Evolutionary conservation across 2,888 invertebrate genomes (phyloP), one percentile per base, ranked within the genome.

Genomic region (Stenodera caucasica): DNA sequence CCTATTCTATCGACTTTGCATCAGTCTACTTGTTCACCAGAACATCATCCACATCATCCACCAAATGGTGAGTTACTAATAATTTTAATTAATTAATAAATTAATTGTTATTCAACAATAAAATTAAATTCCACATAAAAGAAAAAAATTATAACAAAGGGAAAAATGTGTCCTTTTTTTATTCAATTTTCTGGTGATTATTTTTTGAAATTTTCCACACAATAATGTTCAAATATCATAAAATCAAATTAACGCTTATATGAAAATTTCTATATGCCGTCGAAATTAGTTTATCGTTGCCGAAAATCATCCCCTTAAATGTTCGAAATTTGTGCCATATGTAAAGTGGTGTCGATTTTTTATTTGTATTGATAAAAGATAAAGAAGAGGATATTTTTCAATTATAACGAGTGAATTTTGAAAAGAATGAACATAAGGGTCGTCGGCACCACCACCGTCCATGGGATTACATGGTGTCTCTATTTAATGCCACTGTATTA

Each of bases 401-500:
- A 23, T 7, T 54, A 26, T 37, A 14, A 32, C 12, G 49, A 23
- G 33, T 49, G 15, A 8, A 53, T 57, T 56, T 55, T 57, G 62
- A 53, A 52, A 52, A 56, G 57, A 55, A 33, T 33, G 33, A 26
- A 35, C 15, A 30, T n/a, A 45, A 29, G 45, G 32, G 33, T 51
- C n/a, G n/a, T n/a, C n/a, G n/a, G n/a, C n/a, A 29, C 15, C 54
- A 21, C 53, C 29, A 49, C 45, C 45, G 45, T 51, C 64, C n/a
- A 60, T 62, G 66, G 75, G 78, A 77, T 78, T 77, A 76, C 66
- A 67, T 74, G 70, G 74, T 74, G 76, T 77, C 75, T 77, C 77
- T 70, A 76, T 77, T 75, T 79, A 78, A 78, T 77, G 71, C 78
- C 70, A 72, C 73, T 74, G 78, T 77, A 79, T 79, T 79, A 79